These are phyloP conservation scores for Lacerta agilis DNA, from an alignment of 2,797 vertebrate species.

Conservation along the genomic window DNA sequence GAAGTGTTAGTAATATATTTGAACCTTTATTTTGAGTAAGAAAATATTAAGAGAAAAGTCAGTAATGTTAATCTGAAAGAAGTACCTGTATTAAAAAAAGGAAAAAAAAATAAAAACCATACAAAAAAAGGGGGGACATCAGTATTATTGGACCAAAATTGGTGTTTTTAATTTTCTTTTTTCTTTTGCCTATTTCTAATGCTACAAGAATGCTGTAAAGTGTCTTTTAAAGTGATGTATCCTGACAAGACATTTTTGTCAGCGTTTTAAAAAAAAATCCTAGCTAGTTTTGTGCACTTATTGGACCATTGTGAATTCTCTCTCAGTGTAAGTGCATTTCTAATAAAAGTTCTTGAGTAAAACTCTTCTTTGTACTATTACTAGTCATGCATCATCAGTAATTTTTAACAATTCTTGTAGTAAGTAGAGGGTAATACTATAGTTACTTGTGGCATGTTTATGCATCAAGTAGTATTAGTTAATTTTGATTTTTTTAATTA, in stretches of 20 bases:
- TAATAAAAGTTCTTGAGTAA: conserved; percentile 89
- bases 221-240: conserved; percentile 87
- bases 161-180: conserved; percentile 75
- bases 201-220: conserved; percentile 85
- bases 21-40: conserved; percentile 78
- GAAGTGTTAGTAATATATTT: conserved; percentile 75
- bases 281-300: conserved; percentile 93
- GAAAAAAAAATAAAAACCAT: neutral
- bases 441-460: conserved; percentile 98
- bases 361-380: conserved; percentile 90
- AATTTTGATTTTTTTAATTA: conserved; percentile 76
- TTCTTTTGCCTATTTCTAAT: conserved; percentile 85
- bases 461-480: conserved; percentile 94
- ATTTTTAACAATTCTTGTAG: conserved; percentile 91
- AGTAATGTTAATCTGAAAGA: conserved; percentile 77
- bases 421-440: conserved; percentile 92
- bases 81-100: conserved; percentile 73
- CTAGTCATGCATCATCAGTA: conserved; percentile 90
- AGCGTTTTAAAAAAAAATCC: conserved; percentile 83
- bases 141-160: conserved; percentile 84
- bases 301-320: conserved; percentile 94
- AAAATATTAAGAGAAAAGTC: conserved; percentile 69
- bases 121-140: conserved; percentile 62
- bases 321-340: conserved; percentile 96
- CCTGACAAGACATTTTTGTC: conserved; percentile 90